Percentiles rank a stretch among this genome's conserved stretches.
These are phyloP conservation scores for Trachops cirrhosus DNA, from an alignment of 2,797 vertebrate species.

Conservation along the genomic window DNA sequence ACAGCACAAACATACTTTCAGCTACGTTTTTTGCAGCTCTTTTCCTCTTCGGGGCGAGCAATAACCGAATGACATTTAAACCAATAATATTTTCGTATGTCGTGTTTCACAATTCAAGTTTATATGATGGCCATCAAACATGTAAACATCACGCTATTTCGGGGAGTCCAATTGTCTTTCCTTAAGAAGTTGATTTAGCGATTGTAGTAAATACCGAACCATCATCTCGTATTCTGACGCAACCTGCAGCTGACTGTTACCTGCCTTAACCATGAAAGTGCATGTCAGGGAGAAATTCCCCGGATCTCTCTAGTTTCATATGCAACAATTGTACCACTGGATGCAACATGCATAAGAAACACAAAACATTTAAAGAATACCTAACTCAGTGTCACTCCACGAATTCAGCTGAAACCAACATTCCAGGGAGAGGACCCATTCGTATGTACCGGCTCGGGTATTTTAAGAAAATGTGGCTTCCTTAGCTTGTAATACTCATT, in stretches of 20 bases:
- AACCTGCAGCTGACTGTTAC: background rate
- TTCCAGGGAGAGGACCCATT: background rate
- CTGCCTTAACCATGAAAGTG: slow-evolving; percentile 45
- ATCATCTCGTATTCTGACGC: slow-evolving; percentile 48
- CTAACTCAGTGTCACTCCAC: background rate
- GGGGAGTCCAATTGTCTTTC: slow-evolving; percentile 8
- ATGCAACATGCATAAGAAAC: slow-evolving; percentile 41
- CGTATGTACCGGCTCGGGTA: background rate
- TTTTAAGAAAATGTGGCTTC: background rate
- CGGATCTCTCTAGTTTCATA: slow-evolving; percentile 63
- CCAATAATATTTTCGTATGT: background rate
- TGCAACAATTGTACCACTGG: slow-evolving; percentile 52
- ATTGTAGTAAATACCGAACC: slow-evolving; percentile 48
- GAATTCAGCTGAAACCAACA: background rate
- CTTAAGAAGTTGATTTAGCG: slow-evolving; percentile 33
- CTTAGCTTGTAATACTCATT: background rate
- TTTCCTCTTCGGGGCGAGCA: slow-evolving; percentile 49
- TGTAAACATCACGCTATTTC: background rate
- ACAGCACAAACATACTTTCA: slow-evolving; percentile 27
- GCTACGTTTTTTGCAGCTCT: slow-evolving; percentile 55
- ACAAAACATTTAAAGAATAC: background rate
- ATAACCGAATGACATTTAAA: slow-evolving; percentile 21
- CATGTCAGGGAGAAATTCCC: slow-evolving; percentile 37
- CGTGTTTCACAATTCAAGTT: slow-evolving; percentile 29
- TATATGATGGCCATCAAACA: background rate